Evolutionary conservation across 1,140 invertebrate genomes (phyloP), one percentile per base, ranked within the genome.

Genomic region (Psix sp.): DNA sequence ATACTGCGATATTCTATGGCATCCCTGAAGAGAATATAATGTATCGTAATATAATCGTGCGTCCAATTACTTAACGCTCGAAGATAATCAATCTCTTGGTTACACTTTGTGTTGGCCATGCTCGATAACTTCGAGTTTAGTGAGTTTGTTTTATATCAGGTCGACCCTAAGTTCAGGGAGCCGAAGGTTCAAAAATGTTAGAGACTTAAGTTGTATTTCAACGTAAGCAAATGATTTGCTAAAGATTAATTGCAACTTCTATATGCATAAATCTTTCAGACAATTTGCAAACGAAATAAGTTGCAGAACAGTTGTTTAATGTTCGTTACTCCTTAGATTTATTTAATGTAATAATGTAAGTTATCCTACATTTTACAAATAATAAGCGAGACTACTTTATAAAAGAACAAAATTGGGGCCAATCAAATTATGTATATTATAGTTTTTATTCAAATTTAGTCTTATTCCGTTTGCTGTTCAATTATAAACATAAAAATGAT

Each of bases 31-130:
- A 78, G 80, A 82, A 85, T 86, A 85, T 84, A 85, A 86, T 83
- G 82, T 83, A 82, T 84, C 78, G 79, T 86, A 86, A 86, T 86
- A 82, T 86, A 86, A 86, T 86, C 82, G 80, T 56, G 71, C 77
- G 59, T 74, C 80, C 85, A 86, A 86, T 86, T 86, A 86, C 84
- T 86, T 86, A 86, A 86, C 81, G 78, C 74, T 74, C 52, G 17
- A 59, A 60, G 65, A 82, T 81, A 85, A 85, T 86, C 84, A 84
- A 83, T 82, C 75, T 77, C 52, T 42, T 45, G 72, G 60, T 72
- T 56, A 60, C 60, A 63, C 59, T 71, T 70, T 52, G 45, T 54
- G 57, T 65, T 45, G 57, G 72, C 52, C 66, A 56, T 40, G 29
- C 24, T 29, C 62, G 77, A 76, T 74, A 76, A 56, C 17, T 76